Percentiles rank a stretch among this genome's conserved stretches.
Evolutionary conservation across 2,888 invertebrate genomes (phyloP).

Genomic region (Idaea straminata): DNA sequence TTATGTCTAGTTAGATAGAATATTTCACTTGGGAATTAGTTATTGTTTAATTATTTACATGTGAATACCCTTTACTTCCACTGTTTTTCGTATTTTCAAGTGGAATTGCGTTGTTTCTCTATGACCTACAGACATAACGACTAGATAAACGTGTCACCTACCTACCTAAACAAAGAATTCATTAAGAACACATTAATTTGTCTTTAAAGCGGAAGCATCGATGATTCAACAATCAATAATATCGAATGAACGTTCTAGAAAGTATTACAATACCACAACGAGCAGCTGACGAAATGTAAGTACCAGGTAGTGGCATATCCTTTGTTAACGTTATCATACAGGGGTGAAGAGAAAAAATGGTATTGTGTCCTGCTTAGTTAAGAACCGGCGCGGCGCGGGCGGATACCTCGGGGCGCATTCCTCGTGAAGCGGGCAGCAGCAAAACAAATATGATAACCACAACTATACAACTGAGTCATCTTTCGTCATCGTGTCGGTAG

Average conservation of each 20-base stretch:
- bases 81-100: background rate
- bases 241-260: background rate
- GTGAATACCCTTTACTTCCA: background rate
- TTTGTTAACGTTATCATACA: background rate
- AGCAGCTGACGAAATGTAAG: background rate
- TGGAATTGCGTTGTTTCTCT: background rate
- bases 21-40: background rate
- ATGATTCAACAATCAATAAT: background rate
- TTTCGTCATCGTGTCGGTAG: constrained; percentile 47
- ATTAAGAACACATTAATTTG: background rate
- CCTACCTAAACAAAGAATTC: background rate
- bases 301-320: constrained; percentile 4
- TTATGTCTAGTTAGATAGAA: background rate
- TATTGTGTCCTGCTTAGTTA: constrained; percentile 14
- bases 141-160: background rate
- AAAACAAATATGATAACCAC: constrained; percentile 52
- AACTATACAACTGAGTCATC: constrained; percentile 66
- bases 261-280: background rate
- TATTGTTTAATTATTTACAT: background rate
- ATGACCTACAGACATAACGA: background rate
- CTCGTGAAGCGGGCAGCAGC: constrained; percentile 36
- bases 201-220: background rate
- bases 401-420: constrained; percentile 33
- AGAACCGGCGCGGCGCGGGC: constrained; percentile 1
- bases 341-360: constrained; percentile 10